These are phyloP conservation scores for Euura saliciscinereae DNA, from an alignment of 1,140 invertebrate species.

Conservation along the genomic window DNA sequence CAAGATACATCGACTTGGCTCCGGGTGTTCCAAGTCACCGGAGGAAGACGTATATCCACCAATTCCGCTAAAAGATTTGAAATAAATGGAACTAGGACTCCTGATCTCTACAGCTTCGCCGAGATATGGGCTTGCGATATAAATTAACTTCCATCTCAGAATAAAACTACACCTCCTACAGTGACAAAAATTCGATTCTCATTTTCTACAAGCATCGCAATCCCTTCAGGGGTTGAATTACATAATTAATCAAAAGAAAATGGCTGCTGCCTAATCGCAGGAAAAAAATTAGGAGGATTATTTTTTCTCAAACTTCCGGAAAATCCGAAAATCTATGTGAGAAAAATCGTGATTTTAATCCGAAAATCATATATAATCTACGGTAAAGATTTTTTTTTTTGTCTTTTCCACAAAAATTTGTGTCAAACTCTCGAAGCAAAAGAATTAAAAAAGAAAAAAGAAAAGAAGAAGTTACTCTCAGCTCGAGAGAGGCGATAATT, in stretches of 20 bases:
- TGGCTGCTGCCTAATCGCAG: too few species aligned
- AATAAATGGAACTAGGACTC: constrained; percentile 7
- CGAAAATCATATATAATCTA: too few species aligned
- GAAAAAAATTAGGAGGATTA: too few species aligned
- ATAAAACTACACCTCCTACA: neutral
- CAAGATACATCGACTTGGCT: constrained; percentile 7
- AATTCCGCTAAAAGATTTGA: constrained; percentile 7
- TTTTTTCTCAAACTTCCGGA: too few species aligned
- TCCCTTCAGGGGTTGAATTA: too few species aligned
- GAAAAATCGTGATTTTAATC: too few species aligned
- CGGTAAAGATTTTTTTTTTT: too few species aligned
- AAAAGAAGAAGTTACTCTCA: neutral
- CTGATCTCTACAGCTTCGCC: constrained; percentile 1
- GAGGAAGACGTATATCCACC: constrained; percentile 6
- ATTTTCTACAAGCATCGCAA: too few species aligned
- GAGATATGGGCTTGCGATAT: constrained; percentile 3
- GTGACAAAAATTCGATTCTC: neutral
- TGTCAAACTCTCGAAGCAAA: neutral
- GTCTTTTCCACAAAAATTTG: too few species aligned
- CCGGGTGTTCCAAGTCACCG: constrained; percentile 6
- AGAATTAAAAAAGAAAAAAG: neutral
- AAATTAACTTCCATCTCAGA: neutral
- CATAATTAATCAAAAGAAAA: too few species aligned
- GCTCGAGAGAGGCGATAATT: neutral
- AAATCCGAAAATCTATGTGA: too few species aligned